Percentiles rank a stretch among this genome's conserved stretches.
phyloP scores from a whole-genome alignment of 1,140 invertebrate species.

The Parasteatoda tepidariorum region DNA sequence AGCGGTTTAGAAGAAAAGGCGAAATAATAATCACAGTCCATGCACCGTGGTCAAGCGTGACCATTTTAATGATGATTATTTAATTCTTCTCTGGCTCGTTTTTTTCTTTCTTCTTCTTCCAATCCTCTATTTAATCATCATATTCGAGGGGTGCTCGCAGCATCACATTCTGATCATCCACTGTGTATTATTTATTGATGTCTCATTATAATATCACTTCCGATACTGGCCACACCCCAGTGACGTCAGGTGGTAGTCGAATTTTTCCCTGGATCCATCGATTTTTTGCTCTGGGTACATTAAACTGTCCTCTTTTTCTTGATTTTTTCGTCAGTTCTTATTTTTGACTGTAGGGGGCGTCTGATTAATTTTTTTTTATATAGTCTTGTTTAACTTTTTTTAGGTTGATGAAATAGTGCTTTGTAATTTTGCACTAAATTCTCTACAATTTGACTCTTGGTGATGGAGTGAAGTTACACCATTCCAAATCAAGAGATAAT shows the following conservation, averaged over 20 bases:
- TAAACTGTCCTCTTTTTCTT: not conserved
- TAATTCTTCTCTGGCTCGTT: slow-evolving; percentile 16
- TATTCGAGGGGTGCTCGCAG: too few species aligned
- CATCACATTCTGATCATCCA: not conserved
- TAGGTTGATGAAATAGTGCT: too few species aligned
- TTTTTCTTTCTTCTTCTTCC: slow-evolving; percentile 1
- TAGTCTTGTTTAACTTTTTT: too few species aligned
- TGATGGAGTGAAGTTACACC: too few species aligned
- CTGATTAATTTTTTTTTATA: too few species aligned
- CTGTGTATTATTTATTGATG: slow-evolving; percentile 51
- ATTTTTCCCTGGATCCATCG: slow-evolving; percentile 12
- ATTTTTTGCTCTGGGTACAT: slow-evolving; percentile 13
- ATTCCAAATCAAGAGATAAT: too few species aligned
- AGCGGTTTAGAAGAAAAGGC: slow-evolving; percentile 27
- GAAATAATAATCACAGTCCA: slow-evolving; percentile 38
- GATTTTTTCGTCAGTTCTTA: not conserved
- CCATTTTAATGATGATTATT: slow-evolving; percentile 59
- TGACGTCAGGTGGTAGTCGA: slow-evolving; percentile 38
- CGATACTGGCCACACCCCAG: slow-evolving; percentile 37
- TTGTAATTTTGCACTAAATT: too few species aligned
- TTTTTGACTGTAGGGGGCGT: not conserved
- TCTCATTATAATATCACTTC: slow-evolving; percentile 60
- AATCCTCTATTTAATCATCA: slow-evolving; percentile 18
- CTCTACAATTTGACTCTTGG: too few species aligned
- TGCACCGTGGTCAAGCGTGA: slow-evolving; percentile 31